Conservation (phyloP, 64 coral and sea anemone genomes). For the Montipora capricornis region DNA sequence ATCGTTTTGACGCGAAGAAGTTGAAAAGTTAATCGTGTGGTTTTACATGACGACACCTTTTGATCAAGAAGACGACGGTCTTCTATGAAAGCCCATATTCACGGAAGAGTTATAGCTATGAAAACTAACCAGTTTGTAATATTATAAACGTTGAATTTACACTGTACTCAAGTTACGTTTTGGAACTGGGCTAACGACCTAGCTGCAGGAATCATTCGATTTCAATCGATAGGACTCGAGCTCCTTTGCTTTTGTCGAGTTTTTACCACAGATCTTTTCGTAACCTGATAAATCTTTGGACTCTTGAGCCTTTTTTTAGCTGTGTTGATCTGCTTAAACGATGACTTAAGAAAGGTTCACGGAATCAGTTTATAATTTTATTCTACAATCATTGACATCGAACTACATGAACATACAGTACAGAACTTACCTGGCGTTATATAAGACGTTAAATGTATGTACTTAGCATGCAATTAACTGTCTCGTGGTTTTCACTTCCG, state of each 20-base stretch:
- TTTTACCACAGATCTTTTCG: neutral
- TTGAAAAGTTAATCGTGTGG: slow-evolving; percentile 59
- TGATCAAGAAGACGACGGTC: slow-evolving; percentile 57
- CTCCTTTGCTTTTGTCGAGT: neutral
- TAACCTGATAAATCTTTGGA: neutral
- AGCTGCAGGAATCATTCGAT: neutral
- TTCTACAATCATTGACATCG: neutral
- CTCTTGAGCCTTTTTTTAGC: neutral
- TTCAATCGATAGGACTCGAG: neutral
- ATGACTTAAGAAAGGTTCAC: neutral
- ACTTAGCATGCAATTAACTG: neutral
- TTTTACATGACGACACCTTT: slow-evolving; percentile 72
- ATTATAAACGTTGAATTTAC: neutral
- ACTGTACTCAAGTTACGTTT: neutral
- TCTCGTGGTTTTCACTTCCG: neutral
- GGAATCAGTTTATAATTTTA: neutral
- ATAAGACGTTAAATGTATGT: neutral
- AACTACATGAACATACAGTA: neutral
- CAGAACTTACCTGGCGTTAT: neutral
- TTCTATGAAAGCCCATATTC: slow-evolving; percentile 14
- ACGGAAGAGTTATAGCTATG: neutral
- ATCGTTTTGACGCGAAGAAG: neutral
- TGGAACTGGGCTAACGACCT: neutral
- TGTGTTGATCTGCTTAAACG: neutral
- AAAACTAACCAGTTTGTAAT: neutral